Percentiles rank a stretch among this genome's conserved stretches.
phyloP scores from a whole-genome alignment of 2,797 vertebrate genomes.

The Amniataba percoides region DNA sequence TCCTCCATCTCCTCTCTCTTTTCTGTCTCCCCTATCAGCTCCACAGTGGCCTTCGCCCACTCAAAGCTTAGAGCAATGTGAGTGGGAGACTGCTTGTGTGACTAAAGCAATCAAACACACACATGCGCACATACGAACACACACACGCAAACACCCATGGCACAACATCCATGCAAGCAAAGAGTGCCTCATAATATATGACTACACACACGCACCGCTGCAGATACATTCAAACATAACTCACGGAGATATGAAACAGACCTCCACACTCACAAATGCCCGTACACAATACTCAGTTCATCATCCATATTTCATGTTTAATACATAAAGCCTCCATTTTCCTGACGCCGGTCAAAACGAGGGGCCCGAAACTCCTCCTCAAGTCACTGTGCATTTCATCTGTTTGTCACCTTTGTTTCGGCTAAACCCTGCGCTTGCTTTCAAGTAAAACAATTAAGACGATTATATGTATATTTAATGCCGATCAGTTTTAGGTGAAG shows the following conservation, averaged over 20 bases:
- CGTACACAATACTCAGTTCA: slow-evolving; percentile 52
- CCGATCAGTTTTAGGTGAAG: background rate
- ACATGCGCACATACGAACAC: slow-evolving; percentile 42
- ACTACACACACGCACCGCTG: slow-evolving; percentile 38
- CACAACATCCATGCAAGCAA: slow-evolving; percentile 61
- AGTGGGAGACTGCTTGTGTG: slow-evolving; percentile 83
- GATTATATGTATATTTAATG: slow-evolving; percentile 32
- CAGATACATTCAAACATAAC: slow-evolving; percentile 57
- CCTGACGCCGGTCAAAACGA: slow-evolving; percentile 41
- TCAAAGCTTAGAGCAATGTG: slow-evolving; percentile 84
- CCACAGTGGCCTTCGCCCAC: slow-evolving; percentile 85
- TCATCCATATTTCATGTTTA: slow-evolving; percentile 73
- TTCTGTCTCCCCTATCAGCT: slow-evolving; percentile 81
- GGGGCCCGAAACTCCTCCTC: slow-evolving; percentile 26
- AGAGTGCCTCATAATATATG: slow-evolving; percentile 60
- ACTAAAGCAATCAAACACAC: slow-evolving; percentile 83
- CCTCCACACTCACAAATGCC: slow-evolving; percentile 50
- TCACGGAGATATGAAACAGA: slow-evolving; percentile 53
- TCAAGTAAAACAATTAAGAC: slow-evolving; percentile 14
- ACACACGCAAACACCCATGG: slow-evolving; percentile 37
- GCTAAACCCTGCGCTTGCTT: slow-evolving; percentile 22
- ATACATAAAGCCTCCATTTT: slow-evolving; percentile 69
- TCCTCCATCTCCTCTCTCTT: slow-evolving; percentile 79
- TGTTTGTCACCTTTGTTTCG: slow-evolving; percentile 40
- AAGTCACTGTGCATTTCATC: slow-evolving; percentile 46